These are phyloP conservation scores for Agrochola circellaris DNA, from an alignment of 2,888 invertebrate genomes.

Conservation along the genomic window DNA sequence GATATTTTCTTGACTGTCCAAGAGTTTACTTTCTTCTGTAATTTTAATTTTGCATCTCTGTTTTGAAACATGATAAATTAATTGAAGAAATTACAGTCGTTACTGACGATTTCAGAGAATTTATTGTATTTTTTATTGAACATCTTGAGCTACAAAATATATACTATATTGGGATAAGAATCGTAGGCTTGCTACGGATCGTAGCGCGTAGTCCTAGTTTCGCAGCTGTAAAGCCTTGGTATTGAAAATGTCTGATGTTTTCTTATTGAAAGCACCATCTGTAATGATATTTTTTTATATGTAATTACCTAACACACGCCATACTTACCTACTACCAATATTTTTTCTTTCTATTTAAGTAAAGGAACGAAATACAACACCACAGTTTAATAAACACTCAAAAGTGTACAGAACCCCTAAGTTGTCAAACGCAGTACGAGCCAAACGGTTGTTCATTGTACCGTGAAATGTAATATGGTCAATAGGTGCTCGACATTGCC, in stretches of 20 bases:
- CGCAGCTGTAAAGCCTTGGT: not conserved
- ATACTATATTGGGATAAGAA: not conserved
- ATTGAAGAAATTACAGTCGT: too few relatives aligned
- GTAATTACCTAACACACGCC: too few relatives aligned
- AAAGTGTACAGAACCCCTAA: constrained; percentile 60
- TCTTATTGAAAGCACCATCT: too few relatives aligned
- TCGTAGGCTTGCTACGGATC: constrained; percentile 5
- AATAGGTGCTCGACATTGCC: constrained; percentile 56
- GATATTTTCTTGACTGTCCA: not conserved
- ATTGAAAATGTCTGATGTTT: too few relatives aligned
- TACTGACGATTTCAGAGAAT: not conserved
- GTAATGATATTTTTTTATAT: too few relatives aligned
- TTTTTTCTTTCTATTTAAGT: too few relatives aligned
- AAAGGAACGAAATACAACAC: too few relatives aligned
- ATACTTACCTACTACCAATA: too few relatives aligned
- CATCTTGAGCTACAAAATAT: not conserved
- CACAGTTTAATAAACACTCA: not conserved
- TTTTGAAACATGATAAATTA: not conserved
- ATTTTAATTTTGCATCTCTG: too few relatives aligned
- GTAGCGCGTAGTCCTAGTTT: constrained; percentile 8
- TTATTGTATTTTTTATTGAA: not conserved
- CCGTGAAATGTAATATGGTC: constrained; percentile 72
- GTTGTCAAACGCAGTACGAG: constrained; percentile 28
- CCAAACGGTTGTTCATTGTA: constrained; percentile 65
- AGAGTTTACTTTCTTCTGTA: not conserved